These are phyloP conservation scores for Parotia lawesii DNA, from an alignment of 2,113 vertebrate species.

Conservation along the genomic window DNA sequence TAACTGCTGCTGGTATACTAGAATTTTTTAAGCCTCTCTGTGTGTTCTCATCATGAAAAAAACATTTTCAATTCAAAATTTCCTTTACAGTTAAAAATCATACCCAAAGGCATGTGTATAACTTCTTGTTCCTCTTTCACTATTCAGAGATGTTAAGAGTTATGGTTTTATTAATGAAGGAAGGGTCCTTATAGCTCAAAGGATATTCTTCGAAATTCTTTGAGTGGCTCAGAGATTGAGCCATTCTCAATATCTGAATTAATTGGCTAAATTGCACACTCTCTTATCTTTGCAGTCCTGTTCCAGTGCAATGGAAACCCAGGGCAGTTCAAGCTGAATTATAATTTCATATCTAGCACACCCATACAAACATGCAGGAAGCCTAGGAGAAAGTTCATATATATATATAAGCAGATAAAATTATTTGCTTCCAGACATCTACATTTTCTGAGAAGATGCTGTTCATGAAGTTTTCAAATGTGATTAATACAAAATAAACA, in stretches of 20 bases:
- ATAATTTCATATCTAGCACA: background rate
- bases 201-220: background rate
- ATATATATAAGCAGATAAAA: background rate
- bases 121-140: background rate
- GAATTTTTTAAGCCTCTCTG: background rate
- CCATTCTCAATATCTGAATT: background rate
- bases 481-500: background rate
- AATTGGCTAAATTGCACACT: background rate
- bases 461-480: background rate
- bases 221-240: background rate
- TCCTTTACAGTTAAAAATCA: background rate
- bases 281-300: background rate
- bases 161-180: background rate
- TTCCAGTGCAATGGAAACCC: background rate
- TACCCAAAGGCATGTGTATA: background rate
- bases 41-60: background rate
- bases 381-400: background rate
- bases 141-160: background rate
- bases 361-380: background rate
- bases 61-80: background rate
- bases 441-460: background rate
- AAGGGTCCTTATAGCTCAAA: background rate
- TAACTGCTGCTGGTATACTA: background rate
- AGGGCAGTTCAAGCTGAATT: background rate
- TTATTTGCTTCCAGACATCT: background rate